Evolutionary conservation across 2,113 vertebrate genomes (phyloP).

Genomic region (Sinocyclocheilus anshuiensis): DNA sequence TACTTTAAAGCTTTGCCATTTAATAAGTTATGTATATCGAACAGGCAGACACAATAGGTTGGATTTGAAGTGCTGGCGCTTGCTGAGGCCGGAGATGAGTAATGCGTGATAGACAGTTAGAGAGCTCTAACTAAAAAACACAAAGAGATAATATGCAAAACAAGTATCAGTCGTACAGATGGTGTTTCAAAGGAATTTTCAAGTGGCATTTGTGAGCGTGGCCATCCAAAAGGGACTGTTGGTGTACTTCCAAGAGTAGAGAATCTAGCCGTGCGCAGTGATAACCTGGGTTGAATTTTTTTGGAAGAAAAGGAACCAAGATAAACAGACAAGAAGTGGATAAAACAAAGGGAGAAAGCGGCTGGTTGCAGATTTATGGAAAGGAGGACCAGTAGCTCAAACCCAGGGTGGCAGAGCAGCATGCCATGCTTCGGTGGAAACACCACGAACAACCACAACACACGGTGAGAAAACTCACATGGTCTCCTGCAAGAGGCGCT

Average conservation of each 20-base stretch:
- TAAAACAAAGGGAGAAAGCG: neutral
- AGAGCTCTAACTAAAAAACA: slow-evolving; percentile 30
- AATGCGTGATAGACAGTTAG: slow-evolving; percentile 40
- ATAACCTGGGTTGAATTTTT: slow-evolving; percentile 6
- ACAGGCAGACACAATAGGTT: slow-evolving; percentile 27
- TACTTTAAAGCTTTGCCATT: slow-evolving; percentile 39
- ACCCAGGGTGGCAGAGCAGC: slow-evolving; percentile 52
- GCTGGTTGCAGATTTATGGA: neutral
- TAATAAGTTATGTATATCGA: slow-evolving; percentile 39
- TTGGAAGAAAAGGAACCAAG: neutral
- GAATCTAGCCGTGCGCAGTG: neutral
- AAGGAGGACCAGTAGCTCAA: slow-evolving; percentile 23
- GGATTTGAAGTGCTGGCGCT: neutral
- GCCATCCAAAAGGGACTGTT: neutral
- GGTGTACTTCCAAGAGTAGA: slow-evolving; percentile 17
- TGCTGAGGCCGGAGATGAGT: slow-evolving; percentile 20
- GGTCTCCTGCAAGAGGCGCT: slow-evolving; percentile 79
- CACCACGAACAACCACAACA: slow-evolving; percentile 73
- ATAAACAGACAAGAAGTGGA: neutral
- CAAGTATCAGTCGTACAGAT: slow-evolving; percentile 19
- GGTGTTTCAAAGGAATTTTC: slow-evolving; percentile 21
- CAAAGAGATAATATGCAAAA: slow-evolving; percentile 27
- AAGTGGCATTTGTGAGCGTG: slow-evolving; percentile 27
- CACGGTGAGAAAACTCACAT: slow-evolving; percentile 79
- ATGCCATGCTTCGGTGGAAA: slow-evolving; percentile 84